Conservation (phyloP, 2,113 vertebrate species). For the Plecotus auritus region DNA sequence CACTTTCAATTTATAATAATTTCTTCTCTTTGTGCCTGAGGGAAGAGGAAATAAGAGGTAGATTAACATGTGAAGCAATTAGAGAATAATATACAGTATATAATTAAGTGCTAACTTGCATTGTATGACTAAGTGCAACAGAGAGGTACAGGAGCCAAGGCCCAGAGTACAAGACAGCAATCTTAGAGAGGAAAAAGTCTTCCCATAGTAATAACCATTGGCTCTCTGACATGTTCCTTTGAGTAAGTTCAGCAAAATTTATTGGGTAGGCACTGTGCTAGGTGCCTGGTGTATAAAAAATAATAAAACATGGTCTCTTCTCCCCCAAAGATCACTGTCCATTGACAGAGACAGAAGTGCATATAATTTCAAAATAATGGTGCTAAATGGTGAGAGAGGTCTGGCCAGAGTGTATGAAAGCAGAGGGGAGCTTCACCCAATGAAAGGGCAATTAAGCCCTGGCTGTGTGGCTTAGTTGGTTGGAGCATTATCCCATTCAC, state of each 20-base stretch:
- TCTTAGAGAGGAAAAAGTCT: conserved; percentile 1
- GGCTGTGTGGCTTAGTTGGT: background rate
- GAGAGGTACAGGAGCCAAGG: background rate
- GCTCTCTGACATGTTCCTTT: background rate
- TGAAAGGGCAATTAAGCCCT: background rate
- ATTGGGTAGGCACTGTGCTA: background rate
- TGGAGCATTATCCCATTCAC: background rate
- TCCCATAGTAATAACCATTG: background rate
- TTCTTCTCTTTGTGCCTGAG: conserved; percentile 39
- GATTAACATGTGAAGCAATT: conserved; percentile 51
- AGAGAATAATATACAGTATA: conserved; percentile 32
- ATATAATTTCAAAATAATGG: background rate
- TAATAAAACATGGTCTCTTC: background rate
- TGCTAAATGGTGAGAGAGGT: background rate
- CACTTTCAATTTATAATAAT: conserved; percentile 43
- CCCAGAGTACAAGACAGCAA: background rate
- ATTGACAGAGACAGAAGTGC: background rate
- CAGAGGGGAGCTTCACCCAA: background rate
- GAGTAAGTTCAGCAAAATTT: conserved; percentile 28
- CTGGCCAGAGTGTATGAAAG: background rate
- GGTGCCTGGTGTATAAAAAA: background rate
- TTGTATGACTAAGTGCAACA: background rate
- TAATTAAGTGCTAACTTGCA: conserved; percentile 52
- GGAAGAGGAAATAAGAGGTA: conserved; percentile 31
- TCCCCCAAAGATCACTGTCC: background rate